phyloP scores from a whole-genome alignment of 2,113 vertebrate species.

The Xerus inauris region DNA sequence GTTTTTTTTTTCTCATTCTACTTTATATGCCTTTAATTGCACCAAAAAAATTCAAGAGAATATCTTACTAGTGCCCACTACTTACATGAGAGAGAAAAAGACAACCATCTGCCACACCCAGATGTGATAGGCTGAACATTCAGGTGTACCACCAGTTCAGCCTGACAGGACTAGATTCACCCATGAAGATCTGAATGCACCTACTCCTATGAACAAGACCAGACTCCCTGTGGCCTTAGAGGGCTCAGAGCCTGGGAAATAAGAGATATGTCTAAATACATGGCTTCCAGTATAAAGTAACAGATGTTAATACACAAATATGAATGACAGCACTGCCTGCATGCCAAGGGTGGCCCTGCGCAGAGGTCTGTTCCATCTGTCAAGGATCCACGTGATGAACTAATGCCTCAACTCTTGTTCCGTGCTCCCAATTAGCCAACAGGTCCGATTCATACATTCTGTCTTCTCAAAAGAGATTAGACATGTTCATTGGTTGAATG shows the following conservation, averaged over 20 bases:
- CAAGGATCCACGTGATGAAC: neutral
- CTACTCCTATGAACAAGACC: neutral
- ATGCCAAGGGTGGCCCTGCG: neutral
- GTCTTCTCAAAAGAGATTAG: neutral
- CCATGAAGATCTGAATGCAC: neutral
- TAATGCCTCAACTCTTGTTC: neutral
- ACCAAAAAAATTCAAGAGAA: neutral
- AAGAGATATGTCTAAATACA: neutral
- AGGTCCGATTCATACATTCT: neutral
- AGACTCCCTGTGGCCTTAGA: neutral
- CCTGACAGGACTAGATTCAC: neutral
- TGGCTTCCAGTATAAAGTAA: neutral
- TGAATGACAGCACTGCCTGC: neutral
- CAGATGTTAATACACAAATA: neutral
- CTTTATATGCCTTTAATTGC: slow-evolving; percentile 3
- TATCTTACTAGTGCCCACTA: neutral
- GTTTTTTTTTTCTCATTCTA: neutral
- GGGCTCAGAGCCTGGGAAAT: neutral
- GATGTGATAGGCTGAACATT: neutral
- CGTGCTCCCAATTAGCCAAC: neutral
- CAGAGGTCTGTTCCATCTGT: neutral
- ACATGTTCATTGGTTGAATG: neutral
- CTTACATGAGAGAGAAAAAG: neutral
- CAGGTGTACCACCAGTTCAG: neutral
- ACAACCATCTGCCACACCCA: neutral